Percentiles rank a stretch among this genome's conserved stretches.
Conservation (phyloP, 2,113 vertebrate genomes). For the Anoplopoma fimbria region DNA sequence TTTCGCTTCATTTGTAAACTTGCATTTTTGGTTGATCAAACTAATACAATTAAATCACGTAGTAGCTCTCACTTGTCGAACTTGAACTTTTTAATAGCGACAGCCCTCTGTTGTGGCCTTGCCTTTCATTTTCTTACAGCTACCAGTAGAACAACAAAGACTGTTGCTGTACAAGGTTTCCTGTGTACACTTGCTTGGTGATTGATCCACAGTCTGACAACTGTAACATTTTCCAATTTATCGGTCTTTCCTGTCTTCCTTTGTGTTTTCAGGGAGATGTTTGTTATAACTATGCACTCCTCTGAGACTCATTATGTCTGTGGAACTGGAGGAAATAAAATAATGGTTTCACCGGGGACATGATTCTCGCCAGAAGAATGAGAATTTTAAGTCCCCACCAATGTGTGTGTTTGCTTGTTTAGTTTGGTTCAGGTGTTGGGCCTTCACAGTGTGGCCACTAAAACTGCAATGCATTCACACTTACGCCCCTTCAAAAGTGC, state of each 20-base stretch:
- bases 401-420: constrained; percentile 17
- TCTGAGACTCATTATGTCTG: constrained; percentile 62
- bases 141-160: neutral
- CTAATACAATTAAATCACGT: neutral
- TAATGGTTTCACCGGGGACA: constrained; percentile 70
- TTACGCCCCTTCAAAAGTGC: constrained; percentile 34
- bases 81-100: neutral
- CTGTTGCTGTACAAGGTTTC: neutral
- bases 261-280: constrained; percentile 46
- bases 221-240: constrained; percentile 44
- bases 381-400: constrained; percentile 29
- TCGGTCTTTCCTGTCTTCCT: constrained; percentile 37
- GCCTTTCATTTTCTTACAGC: neutral
- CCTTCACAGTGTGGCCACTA: constrained; percentile 26
- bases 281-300: constrained; percentile 44
- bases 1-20: neutral
- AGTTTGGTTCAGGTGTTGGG: constrained; percentile 30
- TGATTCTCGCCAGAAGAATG: constrained; percentile 35
- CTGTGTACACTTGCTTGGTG: constrained; percentile 4
- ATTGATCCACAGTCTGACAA: constrained; percentile 39
- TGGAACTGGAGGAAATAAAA: constrained; percentile 72
- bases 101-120: neutral
- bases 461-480: constrained; percentile 36
- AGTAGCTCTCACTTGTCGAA: neutral
- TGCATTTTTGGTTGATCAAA: neutral